Evolutionary conservation across 1,140 invertebrate species (phyloP).

Genomic region (Reticulitermes speratus): DNA sequence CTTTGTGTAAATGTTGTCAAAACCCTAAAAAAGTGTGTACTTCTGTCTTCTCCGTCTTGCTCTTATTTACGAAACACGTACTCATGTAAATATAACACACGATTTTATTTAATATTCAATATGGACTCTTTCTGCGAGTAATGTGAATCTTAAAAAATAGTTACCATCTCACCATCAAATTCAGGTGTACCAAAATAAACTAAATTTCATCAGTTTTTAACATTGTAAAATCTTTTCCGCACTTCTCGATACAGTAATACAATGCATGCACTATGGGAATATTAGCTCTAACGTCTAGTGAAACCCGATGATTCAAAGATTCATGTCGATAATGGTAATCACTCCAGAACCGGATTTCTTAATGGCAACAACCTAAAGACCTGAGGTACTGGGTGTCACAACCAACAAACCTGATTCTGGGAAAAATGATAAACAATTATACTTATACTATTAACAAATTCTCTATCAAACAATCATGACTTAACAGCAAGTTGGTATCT

Average conservation of each 20-base stretch:
- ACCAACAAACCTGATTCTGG: background rate
- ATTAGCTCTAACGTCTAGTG: constrained; percentile 23
- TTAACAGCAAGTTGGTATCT: no score
- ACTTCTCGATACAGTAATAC: constrained; percentile 24
- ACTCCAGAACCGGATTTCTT: background rate
- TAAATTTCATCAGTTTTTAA: constrained; percentile 30
- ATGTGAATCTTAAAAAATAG: constrained; percentile 33
- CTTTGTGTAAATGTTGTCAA: constrained; percentile 15
- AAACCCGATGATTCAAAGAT: constrained; percentile 20
- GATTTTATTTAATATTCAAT: constrained; percentile 10
- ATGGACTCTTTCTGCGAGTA: constrained; percentile 30
- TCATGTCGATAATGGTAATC: background rate
- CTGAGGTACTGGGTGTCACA: background rate
- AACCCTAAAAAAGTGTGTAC: constrained; percentile 16
- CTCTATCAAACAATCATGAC: background rate
- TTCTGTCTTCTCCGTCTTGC: background rate
- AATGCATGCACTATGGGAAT: constrained; percentile 16
- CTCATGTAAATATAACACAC: background rate
- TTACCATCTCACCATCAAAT: constrained; percentile 32
- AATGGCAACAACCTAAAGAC: background rate
- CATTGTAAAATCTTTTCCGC: constrained; percentile 31
- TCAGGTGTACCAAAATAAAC: constrained; percentile 34
- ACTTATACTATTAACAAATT: background rate
- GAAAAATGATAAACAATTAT: constrained; percentile 8
- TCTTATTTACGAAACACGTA: background rate